Conservation (phyloP, 2,113 vertebrate species). For the Ceyx cyanopectus region DNA sequence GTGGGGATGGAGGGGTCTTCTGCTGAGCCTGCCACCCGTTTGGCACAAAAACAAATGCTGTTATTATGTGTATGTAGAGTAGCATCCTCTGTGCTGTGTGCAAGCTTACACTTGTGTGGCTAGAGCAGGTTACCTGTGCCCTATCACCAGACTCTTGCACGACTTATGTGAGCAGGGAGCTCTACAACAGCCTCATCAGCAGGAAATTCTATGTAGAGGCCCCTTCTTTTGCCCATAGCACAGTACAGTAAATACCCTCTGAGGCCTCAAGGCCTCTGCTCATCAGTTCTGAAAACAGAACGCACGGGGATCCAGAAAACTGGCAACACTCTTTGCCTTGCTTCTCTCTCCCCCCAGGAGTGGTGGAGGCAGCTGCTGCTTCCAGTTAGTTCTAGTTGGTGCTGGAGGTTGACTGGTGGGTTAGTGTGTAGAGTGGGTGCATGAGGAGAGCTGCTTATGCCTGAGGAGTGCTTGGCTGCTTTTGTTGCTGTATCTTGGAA, state of each 20-base stretch:
- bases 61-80: background rate
- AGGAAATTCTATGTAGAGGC: background rate
- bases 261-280: background rate
- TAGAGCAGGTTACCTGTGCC: background rate
- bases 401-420: background rate
- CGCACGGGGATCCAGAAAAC: background rate
- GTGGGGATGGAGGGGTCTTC: background rate
- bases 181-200: background rate
- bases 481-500: background rate
- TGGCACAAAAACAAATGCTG: background rate
- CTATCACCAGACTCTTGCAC: background rate
- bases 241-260: background rate
- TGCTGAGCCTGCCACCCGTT: background rate
- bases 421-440: background rate
- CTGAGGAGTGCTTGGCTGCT: background rate
- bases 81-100: background rate
- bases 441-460: background rate
- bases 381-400: background rate
- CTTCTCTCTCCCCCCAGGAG: background rate
- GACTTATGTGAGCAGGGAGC: background rate
- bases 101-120: background rate
- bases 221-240: background rate
- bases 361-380: background rate
- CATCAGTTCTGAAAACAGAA: background rate
- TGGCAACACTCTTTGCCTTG: accelerated